phyloP scores from a whole-genome alignment of 35 echinoderm and acorn worm species.

The Chiridota heheva region DNA sequence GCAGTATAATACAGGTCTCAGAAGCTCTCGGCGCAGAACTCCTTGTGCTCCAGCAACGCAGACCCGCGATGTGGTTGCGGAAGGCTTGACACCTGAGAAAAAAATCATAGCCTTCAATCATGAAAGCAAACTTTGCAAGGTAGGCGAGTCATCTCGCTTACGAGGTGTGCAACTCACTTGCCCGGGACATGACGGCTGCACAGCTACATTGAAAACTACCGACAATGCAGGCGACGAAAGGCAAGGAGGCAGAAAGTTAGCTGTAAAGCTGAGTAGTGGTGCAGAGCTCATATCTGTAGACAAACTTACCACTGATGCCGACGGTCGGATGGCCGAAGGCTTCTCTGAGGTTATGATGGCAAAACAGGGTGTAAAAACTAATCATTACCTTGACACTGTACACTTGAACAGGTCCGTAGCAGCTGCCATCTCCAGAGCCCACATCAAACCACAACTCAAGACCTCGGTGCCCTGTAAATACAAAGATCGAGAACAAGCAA shows the following conservation, averaged over 20 bases:
- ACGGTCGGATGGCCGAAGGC: conserved; percentile 27
- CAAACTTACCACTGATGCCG: conserved; percentile 33
- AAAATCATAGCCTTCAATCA: neutral
- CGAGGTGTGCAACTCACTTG: neutral
- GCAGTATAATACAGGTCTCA: conserved; percentile 11
- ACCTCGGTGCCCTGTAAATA: no score
- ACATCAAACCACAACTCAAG: neutral
- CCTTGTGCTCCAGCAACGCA: conserved; percentile 24
- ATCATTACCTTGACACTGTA: conserved; percentile 23
- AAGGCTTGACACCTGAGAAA: neutral
- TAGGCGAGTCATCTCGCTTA: neutral
- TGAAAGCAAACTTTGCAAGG: conserved; percentile 1
- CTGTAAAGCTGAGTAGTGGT: neutral
- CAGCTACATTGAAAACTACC: neutral
- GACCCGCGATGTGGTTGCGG: conserved; percentile 2
- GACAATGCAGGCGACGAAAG: conserved; percentile 16
- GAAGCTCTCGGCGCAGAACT: neutral
- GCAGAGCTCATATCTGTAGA: neutral
- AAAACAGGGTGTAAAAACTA: neutral
- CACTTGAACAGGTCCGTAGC: conserved; percentile 9
- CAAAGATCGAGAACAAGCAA: no score
- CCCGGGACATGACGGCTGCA: conserved; percentile 21
- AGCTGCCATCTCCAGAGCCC: neutral
- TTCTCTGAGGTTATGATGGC: conserved; percentile 11
- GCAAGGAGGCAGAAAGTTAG: neutral